Evolutionary conservation across 2,888 invertebrate genomes (phyloP).

Genomic region (Tipula unca): DNA sequence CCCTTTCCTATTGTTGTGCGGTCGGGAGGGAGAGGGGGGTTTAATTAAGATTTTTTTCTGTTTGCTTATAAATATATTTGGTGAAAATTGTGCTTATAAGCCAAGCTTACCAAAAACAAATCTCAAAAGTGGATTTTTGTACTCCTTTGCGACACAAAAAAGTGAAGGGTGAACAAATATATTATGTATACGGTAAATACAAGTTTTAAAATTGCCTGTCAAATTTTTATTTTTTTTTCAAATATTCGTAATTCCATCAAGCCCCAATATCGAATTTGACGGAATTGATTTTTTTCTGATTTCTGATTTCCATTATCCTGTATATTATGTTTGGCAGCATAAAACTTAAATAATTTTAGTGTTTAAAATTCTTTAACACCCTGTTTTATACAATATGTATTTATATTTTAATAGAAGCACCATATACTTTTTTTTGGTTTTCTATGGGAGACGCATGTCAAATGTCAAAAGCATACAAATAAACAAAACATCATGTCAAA

Average conservation of each 20-base stretch:
- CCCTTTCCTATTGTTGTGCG: background rate
- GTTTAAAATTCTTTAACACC: background rate
- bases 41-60: background rate
- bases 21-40: background rate
- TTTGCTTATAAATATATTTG: background rate
- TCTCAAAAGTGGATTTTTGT: background rate
- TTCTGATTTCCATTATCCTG: background rate
- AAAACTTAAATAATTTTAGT: background rate
- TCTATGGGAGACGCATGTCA: slow-evolving; percentile 17
- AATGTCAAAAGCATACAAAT: slow-evolving; percentile 20
- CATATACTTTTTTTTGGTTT: background rate
- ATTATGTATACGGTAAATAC: background rate
- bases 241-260: background rate
- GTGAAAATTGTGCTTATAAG: background rate
- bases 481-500: slow-evolving; percentile 20
- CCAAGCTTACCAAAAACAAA: background rate
- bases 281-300: background rate
- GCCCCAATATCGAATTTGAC: background rate
- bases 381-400: background rate
- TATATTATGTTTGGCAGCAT: background rate
- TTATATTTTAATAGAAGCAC: background rate
- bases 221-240: background rate
- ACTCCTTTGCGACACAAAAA: background rate
- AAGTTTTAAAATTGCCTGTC: background rate
- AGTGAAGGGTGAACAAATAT: background rate